Base-by-base conservation (phyloP, 1,140 invertebrate species). In the Coenobita brevimanus region DNA sequence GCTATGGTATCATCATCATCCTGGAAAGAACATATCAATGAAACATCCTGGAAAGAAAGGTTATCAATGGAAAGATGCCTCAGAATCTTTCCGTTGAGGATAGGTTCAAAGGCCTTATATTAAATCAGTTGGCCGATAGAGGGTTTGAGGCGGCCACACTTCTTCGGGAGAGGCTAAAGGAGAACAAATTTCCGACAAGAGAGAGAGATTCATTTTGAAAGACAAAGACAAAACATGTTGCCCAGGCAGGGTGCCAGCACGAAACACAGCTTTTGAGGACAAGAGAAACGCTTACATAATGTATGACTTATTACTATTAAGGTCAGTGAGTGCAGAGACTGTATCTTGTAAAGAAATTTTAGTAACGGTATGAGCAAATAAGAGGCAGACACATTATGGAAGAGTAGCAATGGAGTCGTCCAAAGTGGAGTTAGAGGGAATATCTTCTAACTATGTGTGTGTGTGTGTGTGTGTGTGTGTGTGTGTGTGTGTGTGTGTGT, bases 391-490 rank as follows among this genome's bases (percentile, higher is more conserved):
- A n/a, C n/a, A 57, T 10, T 57, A 57, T 13, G 54, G 10, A 57
- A n/a, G 10, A 57, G 54, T 57, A 57, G 54, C n/a, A 57, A n/a
- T 57, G n/a, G 54, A 13, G n/a, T 10, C n/a, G n/a, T 10, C n/a
- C 10, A n/a, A 13, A 57, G 54, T 57, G n/a, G 54, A 13, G n/a
- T 10, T 57, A 57, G 54, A 10, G n/a, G 54, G 54, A 57, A 57
- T 10, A 57, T 13, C n/a, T 57, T 13, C 10, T 57, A 57, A 57
- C n/a, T 13, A n/a, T 57, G 54, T 57, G 54, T 57, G 54, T 57
- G 54, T 57, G 54, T 57, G 54, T 57, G 54, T 57, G 54, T 57
- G 54, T 57, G 54, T 57, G 54, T 57, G 54, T 57, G 54, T 57
- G 54, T 57, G 54, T 57, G 54, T 57, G 54, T 57, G 54, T 57